Evolutionary conservation across 37 sponge, comb jelly and placozoan species (phyloP).

Genomic region (Beroe forskalii): DNA sequence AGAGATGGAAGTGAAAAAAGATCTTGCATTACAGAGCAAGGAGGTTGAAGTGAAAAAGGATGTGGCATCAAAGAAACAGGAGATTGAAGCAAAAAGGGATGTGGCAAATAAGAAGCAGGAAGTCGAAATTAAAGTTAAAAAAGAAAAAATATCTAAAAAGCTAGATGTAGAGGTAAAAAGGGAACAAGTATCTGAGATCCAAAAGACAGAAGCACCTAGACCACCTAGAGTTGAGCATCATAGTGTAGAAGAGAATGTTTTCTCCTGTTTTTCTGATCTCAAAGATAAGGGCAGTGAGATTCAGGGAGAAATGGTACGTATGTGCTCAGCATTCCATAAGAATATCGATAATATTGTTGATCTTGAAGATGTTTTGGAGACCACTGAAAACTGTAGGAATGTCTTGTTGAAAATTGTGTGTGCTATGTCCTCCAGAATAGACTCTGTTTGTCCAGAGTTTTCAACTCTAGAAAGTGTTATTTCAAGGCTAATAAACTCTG

Average conservation of each 20-base stretch:
- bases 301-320: neutral
- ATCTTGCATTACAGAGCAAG: too few relatives aligned
- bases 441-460: neutral
- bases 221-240: neutral
- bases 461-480: neutral
- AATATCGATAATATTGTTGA: constrained; percentile 23
- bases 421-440: constrained; percentile 21
- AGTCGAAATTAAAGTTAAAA: neutral
- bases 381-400: constrained; percentile 48
- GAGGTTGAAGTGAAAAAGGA: too few relatives aligned
- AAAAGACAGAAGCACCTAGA: neutral
- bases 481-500: neutral
- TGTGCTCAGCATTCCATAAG: neutral
- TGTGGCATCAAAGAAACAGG: neutral
- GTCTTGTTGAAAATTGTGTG: constrained; percentile 19
- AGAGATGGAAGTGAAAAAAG: too few relatives aligned
- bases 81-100: neutral
- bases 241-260: constrained; percentile 5
- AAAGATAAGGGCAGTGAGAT: constrained; percentile 9
- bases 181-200: neutral
- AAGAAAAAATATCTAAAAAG: neutral
- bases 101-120: neutral
- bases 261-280: neutral
- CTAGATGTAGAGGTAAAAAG: neutral
- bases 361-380: constrained; percentile 21